Conservation (phyloP, 2,888 invertebrate species). For the Scaptodrosophila latifasciaeformis region DNA sequence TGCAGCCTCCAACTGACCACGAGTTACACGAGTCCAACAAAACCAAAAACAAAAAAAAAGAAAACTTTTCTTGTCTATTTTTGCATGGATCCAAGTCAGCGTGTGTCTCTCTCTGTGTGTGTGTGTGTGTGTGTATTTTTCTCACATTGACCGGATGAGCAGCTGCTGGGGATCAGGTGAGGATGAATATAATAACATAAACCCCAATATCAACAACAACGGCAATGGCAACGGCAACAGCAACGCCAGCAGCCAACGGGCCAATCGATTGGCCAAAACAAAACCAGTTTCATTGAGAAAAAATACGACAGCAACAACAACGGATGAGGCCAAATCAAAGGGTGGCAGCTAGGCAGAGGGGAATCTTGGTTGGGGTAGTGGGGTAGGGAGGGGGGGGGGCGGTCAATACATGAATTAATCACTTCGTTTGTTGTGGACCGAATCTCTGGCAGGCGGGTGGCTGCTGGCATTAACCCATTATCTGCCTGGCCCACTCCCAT, state of each 20-base stretch:
- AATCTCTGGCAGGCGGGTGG: conserved; percentile 49
- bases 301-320: conserved; percentile 11
- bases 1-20: conserved; percentile 7
- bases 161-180: conserved; percentile 72
- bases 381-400: conserved; percentile 5
- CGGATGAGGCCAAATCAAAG: conserved; percentile 3
- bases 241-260: conserved; percentile 33
- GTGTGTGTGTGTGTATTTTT: conserved; percentile 43
- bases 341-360: conserved; percentile 5
- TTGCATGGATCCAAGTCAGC: conserved; percentile 28
- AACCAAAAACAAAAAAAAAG: conserved; percentile 37
- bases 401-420: conserved; percentile 63
- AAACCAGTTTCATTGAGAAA: conserved; percentile 74
- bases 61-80: conserved; percentile 61
- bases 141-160: conserved; percentile 69
- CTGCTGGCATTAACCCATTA: conserved; percentile 45
- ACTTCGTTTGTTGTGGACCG: conserved; percentile 64
- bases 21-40: conserved; percentile 6
- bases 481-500: too few relatives aligned
- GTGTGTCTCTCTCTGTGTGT: conserved; percentile 30
- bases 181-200: conserved; percentile 70
- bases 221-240: conserved; percentile 17
- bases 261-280: conserved; percentile 40
- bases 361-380: conserved; percentile 3
- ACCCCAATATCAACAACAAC: conserved; percentile 66